Evolutionary conservation across 2,797 vertebrate species (phyloP), one percentile per base, ranked within the genome.

Genomic region (Telmatherina bonti): DNA sequence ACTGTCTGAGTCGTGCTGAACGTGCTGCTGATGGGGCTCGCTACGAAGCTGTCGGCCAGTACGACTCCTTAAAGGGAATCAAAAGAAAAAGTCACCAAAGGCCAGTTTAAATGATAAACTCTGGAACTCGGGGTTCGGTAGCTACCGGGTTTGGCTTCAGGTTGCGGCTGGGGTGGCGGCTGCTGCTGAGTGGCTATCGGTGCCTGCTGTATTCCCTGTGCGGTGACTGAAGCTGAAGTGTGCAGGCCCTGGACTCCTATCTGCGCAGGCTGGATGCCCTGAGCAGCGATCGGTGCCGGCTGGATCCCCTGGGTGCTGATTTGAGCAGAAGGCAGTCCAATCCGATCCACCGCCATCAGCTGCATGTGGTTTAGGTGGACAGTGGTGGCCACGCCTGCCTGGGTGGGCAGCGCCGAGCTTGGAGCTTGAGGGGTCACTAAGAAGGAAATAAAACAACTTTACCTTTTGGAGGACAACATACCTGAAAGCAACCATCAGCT

Each of bases 351-450:
- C 0, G 97, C 95, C 97, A 99, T 99, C 85, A 99, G 90, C 91
- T 99, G 97, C 97, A 99, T 99, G 87, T 95, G 97, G 86, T 99
- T 99, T 18, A 99, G 94, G 88, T 98, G 98, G 67, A 99, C 97
- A 0, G 98, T 97, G 60, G 97, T 97, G 18, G 97, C 97, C 79
- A 99, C 96, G 0, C 97, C 97, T 0, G 96, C 93, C 72, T 97
- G 97, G 27, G 95, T 94, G 0, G 97, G 96, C 85, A 99, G 93
- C 3, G 96, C 95, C 0, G 97, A 97, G 87, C 95, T 99, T 22
- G 97, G 96, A 0, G 97, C 96, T 91, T 98, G 97, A 88, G 97
- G 97, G 78, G 97, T 97, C 85, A 97, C 96, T 97, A 85, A 13
- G 58, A 35, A 1, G 2, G 69, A 51, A 30, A 79, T 2, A 18